Base-by-base conservation (phyloP, 2,113 vertebrate genomes). In the Pachycephala philippinensis region DNA sequence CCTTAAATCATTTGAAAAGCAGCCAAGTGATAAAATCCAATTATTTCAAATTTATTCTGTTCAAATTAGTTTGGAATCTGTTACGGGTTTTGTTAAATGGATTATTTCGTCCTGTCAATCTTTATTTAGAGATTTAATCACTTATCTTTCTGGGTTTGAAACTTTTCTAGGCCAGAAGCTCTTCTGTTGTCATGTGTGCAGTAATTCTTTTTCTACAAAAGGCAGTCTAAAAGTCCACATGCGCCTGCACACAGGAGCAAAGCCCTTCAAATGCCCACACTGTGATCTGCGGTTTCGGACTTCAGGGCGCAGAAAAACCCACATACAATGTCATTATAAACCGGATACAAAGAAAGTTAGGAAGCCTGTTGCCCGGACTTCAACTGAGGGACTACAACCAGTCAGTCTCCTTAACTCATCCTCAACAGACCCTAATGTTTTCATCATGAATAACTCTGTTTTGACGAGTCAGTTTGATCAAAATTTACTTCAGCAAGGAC, bases 191-290 rank as follows among this genome's bases (percentile, higher is more conserved):
- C 99, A 99, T 4, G 99, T 99, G 66, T 99, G 99, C 98, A 99
- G 98, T 98, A 99, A 99, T 23, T 99, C 99, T 42, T 99, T 99
- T 96, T 99, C 99, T 68, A 99, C 99, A 4, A 99, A 99, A 95
- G 99, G 99, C 22, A 99, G 99, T 91, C 98, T 99, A n/a, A 99
- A 99, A 95, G 99, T 99, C 18, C 99, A 99, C 97, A 99, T 99
- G 99, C 99, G 99, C 5, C 96, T 99, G 68, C 99, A 99, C 93
- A 99, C 99, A 0, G 99, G 99, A 84, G 99, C 99, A 80, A 99
- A 99, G 94, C 99, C 99, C 18, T 99, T 99, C 97, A 99, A 99
- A 84, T 99, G 99, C 72, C 99, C 99, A 1, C 99, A 99, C 96
- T 99, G 99, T 17, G 99, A 99, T 21, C 97, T 99, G 39, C 99